A percentile compares a stretch with the other conserved stretches of the same genome.
These are phyloP conservation scores for Eupithecia subfuscata DNA, from an alignment of 2,888 invertebrate genomes.

Conservation along the genomic window DNA sequence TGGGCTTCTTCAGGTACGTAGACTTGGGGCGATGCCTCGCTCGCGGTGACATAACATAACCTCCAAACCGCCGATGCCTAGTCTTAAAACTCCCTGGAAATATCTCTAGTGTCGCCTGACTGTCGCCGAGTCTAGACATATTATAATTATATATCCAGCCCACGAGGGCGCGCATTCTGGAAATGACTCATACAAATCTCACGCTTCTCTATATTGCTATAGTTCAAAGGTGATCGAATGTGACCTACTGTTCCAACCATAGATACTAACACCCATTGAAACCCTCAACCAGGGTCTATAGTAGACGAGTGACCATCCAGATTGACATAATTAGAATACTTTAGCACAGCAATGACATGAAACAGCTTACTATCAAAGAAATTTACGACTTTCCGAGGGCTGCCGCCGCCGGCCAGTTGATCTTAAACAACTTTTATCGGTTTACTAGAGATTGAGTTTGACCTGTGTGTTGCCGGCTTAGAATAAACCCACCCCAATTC, in stretches of 20 bases:
- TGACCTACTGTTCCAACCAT: slow-evolving; percentile 53
- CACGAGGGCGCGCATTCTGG: slow-evolving; percentile 72
- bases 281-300: slow-evolving; percentile 8
- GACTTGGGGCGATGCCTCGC: slow-evolving; percentile 18
- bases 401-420: not conserved
- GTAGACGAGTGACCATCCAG: not conserved
- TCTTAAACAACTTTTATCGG: not conserved
- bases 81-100: slow-evolving; percentile 45
- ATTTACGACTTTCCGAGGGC: not conserved
- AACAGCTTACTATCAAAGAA: slow-evolving; percentile 4
- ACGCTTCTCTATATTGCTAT: slow-evolving; percentile 65
- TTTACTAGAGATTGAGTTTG: too few relatives aligned
- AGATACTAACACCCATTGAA: slow-evolving; percentile 48
- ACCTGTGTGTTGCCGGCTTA: too few relatives aligned
- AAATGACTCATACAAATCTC: slow-evolving; percentile 75
- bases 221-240: slow-evolving; percentile 66
- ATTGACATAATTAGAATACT: not conserved
- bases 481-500: too few relatives aligned
- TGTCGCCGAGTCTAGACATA: slow-evolving; percentile 82
- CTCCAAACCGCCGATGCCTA: slow-evolving; percentile 20
- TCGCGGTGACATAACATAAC: slow-evolving; percentile 41
- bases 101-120: slow-evolving; percentile 67
- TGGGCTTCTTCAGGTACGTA: slow-evolving; percentile 71
- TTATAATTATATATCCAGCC: slow-evolving; percentile 77
- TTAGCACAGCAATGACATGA: slow-evolving; percentile 4